Conservation (phyloP, 2,888 invertebrate species). For the Cerceris ruficornis region DNA sequence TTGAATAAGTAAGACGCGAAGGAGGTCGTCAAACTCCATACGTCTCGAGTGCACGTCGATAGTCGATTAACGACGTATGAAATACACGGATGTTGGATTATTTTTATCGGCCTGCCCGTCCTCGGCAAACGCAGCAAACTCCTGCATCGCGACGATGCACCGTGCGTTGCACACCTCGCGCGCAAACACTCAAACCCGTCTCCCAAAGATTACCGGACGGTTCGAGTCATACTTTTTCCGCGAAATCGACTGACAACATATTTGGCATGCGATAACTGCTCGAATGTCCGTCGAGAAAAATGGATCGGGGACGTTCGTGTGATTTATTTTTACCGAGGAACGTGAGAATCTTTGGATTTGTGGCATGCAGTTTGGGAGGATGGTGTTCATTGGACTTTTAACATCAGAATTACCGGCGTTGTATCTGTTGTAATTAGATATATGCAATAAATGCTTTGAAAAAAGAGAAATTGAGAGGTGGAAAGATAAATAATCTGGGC, state of each 20-base stretch:
- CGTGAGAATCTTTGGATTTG: too few relatives aligned
- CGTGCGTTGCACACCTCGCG: conserved; percentile 40
- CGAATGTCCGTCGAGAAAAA: neutral
- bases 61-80: neutral
- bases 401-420: too few relatives aligned
- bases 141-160: conserved; percentile 2
- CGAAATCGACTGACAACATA: conserved; percentile 42
- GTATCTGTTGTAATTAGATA: too few relatives aligned
- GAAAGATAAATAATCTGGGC: too few relatives aligned
- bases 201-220: conserved; percentile 44
- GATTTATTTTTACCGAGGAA: neutral
- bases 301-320: neutral
- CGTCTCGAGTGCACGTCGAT: conserved; percentile 10
- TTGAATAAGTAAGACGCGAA: neutral
- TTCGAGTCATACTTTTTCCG: conserved; percentile 50
- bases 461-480: too few relatives aligned
- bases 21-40: conserved; percentile 38
- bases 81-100: conserved; percentile 20
- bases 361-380: too few relatives aligned
- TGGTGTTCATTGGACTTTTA: too few relatives aligned
- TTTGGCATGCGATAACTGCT: conserved; percentile 48
- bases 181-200: conserved; percentile 39
- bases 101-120: conserved; percentile 29
- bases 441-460: too few relatives aligned
- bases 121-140: conserved; percentile 5